Percentiles rank a stretch among this genome's conserved stretches.
Conservation (phyloP, 2,113 vertebrate genomes). For the Serranochromis macrocephalus region DNA sequence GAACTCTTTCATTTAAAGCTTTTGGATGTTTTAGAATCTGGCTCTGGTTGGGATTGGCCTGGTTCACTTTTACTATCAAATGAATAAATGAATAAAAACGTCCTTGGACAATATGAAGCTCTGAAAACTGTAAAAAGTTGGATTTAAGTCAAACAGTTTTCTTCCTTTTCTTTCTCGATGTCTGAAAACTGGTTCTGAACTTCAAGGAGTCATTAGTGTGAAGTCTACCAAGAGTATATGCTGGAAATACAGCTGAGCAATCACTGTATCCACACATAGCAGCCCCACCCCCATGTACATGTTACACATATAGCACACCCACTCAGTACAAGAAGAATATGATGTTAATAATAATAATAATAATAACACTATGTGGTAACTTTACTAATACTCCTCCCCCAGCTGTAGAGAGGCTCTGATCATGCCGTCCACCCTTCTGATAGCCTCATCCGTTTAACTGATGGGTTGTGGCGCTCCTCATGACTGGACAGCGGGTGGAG, state of each 20-base stretch:
- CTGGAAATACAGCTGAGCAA: not conserved
- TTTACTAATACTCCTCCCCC: not conserved
- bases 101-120: not conserved
- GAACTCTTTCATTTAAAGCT: not conserved
- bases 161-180: not conserved
- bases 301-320: slow-evolving; percentile 85
- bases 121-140: not conserved
- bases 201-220: not conserved
- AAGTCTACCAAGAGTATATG: not conserved
- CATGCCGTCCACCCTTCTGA: slow-evolving; percentile 97
- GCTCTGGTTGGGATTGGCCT: not conserved
- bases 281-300: not conserved
- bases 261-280: not conserved
- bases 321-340: slow-evolving; percentile 83
- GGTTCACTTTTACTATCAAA: not conserved
- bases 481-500: slow-evolving; percentile 78
- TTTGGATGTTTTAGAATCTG: not conserved
- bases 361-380: slow-evolving; percentile 66
- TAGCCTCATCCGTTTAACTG: slow-evolving; percentile 91
- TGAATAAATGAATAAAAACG: not conserved
- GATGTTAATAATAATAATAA: slow-evolving; percentile 70
- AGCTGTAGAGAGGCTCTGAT: slow-evolving; percentile 50
- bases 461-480: slow-evolving; percentile 89
- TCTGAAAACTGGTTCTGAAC: not conserved
- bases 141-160: not conserved